A percentile compares a stretch with the other conserved stretches of the same genome.
These are phyloP conservation scores for Himalopsyche anomala DNA, from an alignment of 2,888 invertebrate genomes.

Conservation along the genomic window DNA sequence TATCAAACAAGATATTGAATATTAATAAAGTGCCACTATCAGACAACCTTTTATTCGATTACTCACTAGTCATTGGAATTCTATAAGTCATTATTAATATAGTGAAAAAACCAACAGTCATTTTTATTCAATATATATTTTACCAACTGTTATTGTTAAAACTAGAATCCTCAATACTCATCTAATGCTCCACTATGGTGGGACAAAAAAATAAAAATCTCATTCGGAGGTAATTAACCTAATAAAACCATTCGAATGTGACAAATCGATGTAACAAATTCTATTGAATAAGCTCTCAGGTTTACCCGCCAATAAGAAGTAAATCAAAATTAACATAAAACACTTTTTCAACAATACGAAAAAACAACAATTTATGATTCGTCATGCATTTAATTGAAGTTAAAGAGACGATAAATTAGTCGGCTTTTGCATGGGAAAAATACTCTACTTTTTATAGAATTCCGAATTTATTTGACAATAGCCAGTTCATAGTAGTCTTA, in stretches of 20 bases:
- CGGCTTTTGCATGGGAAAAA: constrained; percentile 12
- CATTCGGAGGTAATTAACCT: constrained; percentile 10
- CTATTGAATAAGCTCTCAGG: background rate
- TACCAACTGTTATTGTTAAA: background rate
- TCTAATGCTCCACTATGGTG: constrained; percentile 1
- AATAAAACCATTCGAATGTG: constrained; percentile 20
- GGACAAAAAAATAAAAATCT: background rate
- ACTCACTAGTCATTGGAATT: too few species aligned
- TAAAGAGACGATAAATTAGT: constrained; percentile 26
- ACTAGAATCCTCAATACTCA: background rate
- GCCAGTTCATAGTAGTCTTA: background rate
- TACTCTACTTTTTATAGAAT: background rate
- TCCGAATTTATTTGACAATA: constrained; percentile 2
- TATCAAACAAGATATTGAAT: too few species aligned
- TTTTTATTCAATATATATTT: background rate
- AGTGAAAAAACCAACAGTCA: too few species aligned
- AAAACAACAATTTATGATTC: constrained; percentile 19
- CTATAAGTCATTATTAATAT: too few species aligned
- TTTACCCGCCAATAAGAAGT: constrained; percentile 12
- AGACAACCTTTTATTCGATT: too few species aligned
- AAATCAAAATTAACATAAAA: constrained; percentile 30
- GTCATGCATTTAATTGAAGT: constrained; percentile 15
- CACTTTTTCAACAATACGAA: constrained; percentile 10
- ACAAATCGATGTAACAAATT: constrained; percentile 21
- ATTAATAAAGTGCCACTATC: too few species aligned